Conservation (phyloP, 2,797 vertebrate genomes). For the Novumbra hubbsi region DNA sequence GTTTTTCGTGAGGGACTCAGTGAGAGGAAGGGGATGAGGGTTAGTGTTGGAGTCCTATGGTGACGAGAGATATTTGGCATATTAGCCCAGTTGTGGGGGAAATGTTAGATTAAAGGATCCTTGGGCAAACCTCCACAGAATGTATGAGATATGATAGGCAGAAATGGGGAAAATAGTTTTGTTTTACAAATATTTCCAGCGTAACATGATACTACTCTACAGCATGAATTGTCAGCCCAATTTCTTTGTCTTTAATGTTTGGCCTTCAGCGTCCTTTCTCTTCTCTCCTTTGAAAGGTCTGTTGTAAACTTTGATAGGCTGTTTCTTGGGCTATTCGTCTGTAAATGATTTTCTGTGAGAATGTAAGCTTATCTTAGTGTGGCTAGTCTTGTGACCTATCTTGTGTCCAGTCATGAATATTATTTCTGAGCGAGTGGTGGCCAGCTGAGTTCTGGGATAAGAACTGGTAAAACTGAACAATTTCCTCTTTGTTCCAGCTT, state of each 20-base stretch:
- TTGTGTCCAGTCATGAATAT: conserved; percentile 42
- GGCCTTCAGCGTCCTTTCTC: conserved; percentile 52
- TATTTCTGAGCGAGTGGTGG: conserved; percentile 30
- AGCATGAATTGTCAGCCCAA: conserved; percentile 8
- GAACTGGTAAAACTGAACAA: conserved; percentile 42
- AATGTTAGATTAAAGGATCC: conserved; percentile 4
- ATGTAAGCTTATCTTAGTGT: conserved; percentile 4
- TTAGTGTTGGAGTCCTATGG: conserved; percentile 4
- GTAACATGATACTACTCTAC: conserved; percentile 41
- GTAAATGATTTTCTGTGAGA: background rate
- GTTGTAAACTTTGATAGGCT: too few species aligned
- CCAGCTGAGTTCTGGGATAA: background rate
- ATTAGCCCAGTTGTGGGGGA: background rate
- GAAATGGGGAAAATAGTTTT: conserved; percentile 44
- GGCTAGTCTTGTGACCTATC: conserved; percentile 30
- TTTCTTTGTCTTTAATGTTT: conserved; percentile 54
- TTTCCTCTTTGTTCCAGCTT: conserved; percentile 41
- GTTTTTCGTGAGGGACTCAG: conserved; percentile 5
- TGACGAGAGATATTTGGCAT: background rate
- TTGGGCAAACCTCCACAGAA: conserved; percentile 48
- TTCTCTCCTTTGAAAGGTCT: conserved; percentile 21
- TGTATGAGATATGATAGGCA: conserved; percentile 40
- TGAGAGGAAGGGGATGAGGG: conserved; percentile 40
- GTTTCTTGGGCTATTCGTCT: background rate
- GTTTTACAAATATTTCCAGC: conserved; percentile 38